Base-by-base conservation (phyloP, 2,797 vertebrate species). In the Dendrocincla fuliginosa region DNA sequence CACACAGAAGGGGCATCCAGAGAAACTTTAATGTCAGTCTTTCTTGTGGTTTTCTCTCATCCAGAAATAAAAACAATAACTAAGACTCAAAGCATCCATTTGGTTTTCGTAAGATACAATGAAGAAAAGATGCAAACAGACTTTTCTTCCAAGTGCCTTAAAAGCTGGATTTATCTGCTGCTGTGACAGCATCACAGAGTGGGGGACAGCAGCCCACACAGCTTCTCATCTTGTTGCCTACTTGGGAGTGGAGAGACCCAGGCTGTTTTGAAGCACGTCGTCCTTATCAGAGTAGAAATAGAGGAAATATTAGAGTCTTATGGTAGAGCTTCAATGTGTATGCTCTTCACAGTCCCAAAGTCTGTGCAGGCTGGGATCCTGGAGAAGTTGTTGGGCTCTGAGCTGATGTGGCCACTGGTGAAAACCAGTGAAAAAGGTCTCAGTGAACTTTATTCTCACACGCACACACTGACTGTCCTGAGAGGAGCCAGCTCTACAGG, bases 41-140 rank as follows among this genome's bases (percentile, higher is more conserved):
- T 91, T 94, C 82, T 93, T 95, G 92, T 95, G 94, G 84, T 74
- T 95, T 96, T 76, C 52, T 94, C 37, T 67, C 33, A 79, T 73
- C 27, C 77, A 94, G 41, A 91, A 91, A 86, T 73, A 83, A 95
- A 87, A 92, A 41, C 25, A 60, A 84, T 49, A 85, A 42, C 24
- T 37, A 70, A 55, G 9, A 32, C 56, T 84, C 57, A 79, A 86
- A 82, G 44, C 52, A 79, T 73, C 59, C 70, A 63, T 86, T 96
- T 93, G 37, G 61, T 86, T 52, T 90, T 60, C 60, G 59, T 35
- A 67, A 52, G 33, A 73, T 47, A 61, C 12, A 64, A 79, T 86
- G 82, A 84, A 69, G 52, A 95, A 95, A 92, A 84, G 39, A 85
- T 37, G 16, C 19, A 32, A 88, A 55, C 57, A 81, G 63, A 84